Conservation (phyloP, 2,888 invertebrate genomes). For the Microdon myrmicae region DNA sequence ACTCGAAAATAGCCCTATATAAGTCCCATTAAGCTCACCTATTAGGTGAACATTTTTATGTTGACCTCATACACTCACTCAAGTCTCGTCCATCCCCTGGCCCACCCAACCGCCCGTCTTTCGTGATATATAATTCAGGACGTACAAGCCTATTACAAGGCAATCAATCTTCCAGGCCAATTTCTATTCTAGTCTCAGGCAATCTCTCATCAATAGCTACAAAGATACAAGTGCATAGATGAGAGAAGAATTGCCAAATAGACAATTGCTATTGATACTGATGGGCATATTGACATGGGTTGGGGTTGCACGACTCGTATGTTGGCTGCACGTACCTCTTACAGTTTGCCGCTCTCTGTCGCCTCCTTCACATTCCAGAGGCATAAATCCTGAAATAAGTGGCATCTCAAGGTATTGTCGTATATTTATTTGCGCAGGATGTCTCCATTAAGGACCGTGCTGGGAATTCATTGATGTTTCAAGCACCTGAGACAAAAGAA, state of each 20-base stretch:
- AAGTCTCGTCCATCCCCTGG: constrained; percentile 1
- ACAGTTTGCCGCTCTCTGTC: no score
- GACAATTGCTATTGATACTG: constrained; percentile 49
- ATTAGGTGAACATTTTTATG: constrained; percentile 45
- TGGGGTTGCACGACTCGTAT: constrained; percentile 13
- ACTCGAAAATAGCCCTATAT: constrained; percentile 47
- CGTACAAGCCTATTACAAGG: constrained; percentile 52
- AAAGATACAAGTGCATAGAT: constrained; percentile 22
- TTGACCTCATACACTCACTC: constrained; percentile 33
- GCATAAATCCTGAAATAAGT: constrained; percentile 46
- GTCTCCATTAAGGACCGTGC: constrained; percentile 28
- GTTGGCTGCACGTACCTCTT: constrained; percentile 25
- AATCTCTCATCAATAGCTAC: constrained; percentile 48
- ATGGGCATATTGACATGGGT: constrained; percentile 33
- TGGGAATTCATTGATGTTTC: constrained; percentile 31
- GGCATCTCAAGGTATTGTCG: constrained; percentile 46
- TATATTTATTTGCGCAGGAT: constrained; percentile 37
- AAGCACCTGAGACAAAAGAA: constrained; percentile 35
- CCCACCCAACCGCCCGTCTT: constrained; percentile 4
- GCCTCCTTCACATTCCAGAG: no score
- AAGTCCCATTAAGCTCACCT: constrained; percentile 50
- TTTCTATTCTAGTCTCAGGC: no score
- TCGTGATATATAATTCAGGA: constrained; percentile 48
- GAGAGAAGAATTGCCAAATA: constrained; percentile 49
- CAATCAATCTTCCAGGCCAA: constrained; percentile 47